Evolutionary conservation across 1,140 invertebrate species (phyloP).

Genomic region (Linepithema humile): DNA sequence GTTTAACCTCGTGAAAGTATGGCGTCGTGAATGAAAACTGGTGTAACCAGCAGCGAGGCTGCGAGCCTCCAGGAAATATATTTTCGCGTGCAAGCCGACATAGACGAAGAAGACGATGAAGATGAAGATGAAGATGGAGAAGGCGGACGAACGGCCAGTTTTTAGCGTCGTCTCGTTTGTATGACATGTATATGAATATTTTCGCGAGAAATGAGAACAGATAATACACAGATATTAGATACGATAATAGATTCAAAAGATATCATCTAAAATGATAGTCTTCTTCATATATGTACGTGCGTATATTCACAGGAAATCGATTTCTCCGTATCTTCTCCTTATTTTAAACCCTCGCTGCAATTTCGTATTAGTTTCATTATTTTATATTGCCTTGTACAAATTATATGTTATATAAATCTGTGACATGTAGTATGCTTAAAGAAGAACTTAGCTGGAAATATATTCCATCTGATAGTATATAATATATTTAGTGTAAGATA

Average conservation of each 20-base stretch:
- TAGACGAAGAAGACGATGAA: background rate
- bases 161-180: constrained; percentile 7
- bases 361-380: background rate
- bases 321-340: background rate
- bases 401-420: background rate
- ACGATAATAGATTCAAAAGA: background rate
- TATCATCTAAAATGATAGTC: constrained; percentile 29
- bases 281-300: background rate
- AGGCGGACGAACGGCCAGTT: constrained; percentile 16
- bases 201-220: constrained; percentile 43
- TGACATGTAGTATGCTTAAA: background rate
- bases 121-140: constrained; percentile 19
- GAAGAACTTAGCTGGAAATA: background rate
- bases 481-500: background rate
- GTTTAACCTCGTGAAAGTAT: constrained; percentile 65
- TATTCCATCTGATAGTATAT: background rate
- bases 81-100: constrained; percentile 46
- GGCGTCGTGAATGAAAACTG: constrained; percentile 62
- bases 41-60: constrained; percentile 40
- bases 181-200: constrained; percentile 59
- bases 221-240: background rate
- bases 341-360: background rate
- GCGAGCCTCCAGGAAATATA: constrained; percentile 57
- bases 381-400: background rate
- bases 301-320: background rate